Conservation (phyloP, 2,113 vertebrate genomes). For the Brachyhypopomus occidentalis region DNA sequence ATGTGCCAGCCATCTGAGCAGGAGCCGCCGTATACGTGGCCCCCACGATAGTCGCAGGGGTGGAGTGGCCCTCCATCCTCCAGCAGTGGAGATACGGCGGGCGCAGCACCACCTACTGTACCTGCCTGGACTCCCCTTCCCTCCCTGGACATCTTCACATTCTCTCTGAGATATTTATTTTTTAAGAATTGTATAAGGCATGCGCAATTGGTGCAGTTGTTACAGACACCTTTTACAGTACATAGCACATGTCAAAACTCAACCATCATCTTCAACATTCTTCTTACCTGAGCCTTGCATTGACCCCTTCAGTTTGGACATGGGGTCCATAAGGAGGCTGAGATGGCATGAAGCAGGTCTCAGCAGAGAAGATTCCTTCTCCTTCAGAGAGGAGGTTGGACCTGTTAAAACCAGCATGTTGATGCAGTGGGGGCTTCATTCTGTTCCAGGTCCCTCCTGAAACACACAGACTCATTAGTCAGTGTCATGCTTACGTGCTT, state of each 20-base stretch:
- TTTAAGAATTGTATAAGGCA: too few species aligned
- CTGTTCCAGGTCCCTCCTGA: too few species aligned
- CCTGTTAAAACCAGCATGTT: not conserved
- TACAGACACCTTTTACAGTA: too few species aligned
- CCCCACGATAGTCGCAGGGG: not conserved
- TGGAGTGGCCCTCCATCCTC: not conserved
- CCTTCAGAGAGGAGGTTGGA: not conserved
- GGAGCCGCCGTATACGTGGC: constrained; percentile 12
- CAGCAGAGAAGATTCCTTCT: not conserved
- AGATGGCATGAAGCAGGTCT: not conserved
- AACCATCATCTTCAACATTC: not conserved
- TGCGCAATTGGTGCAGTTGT: too few species aligned
- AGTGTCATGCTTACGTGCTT: not conserved
- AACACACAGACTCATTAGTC: not conserved
- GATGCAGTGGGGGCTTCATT: not conserved
- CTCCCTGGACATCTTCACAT: too few species aligned
- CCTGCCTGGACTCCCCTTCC: too few species aligned
- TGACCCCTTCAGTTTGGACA: not conserved
- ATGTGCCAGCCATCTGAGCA: constrained; percentile 31
- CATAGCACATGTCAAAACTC: not conserved
- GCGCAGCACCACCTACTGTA: not conserved
- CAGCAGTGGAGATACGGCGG: constrained; percentile 17
- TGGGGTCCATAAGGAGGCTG: not conserved
- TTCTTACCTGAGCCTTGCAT: not conserved
- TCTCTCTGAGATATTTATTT: too few species aligned